Base-by-base conservation (phyloP, 2,888 invertebrate genomes). In the Parthenolecanium corni region DNA sequence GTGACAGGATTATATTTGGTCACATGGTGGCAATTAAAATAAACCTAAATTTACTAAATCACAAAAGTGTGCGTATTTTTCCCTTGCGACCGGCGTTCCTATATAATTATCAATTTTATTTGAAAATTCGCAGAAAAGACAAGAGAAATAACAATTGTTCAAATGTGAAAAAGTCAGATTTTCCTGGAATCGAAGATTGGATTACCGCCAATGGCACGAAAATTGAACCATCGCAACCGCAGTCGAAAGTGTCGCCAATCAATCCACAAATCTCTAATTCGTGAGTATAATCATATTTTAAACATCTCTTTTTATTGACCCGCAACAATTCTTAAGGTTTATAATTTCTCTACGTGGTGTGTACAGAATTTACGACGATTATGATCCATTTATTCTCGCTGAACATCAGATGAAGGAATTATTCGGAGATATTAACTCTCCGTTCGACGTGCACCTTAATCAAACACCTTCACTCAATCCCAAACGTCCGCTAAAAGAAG, bases 371-470 rank as follows among this genome's bases (percentile, higher is more conserved):
- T 54, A 57, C 31, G 53, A 53, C 38, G 44, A n/a, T n/a, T 87
- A 88, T 74, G 85, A 89, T 74, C 89, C 89, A 56, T 88, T 86
- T 74, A 75, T 82, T 68, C 82, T 83, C 68, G 89, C 89, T 52
- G 86, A 88, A 75, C 82, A 83, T 67, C 89, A 89, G 76, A 81
- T 89, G 76, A 83, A 84, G 75, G 87, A 89, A 71, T 79, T 89
- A 38, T 82, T 88, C 75, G 82, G 83, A 21, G 66, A 66, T n/a
- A 44, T 57, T 16, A 52, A 58, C 16, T 61, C 51, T 25, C 56
- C 63, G 40, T 57, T 53, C 25, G 62, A 64, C 16, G 53, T 57
- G 38, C 58, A 58, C 11, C 49, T 65, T 12, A 66, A 64, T 51
- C 23, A 23, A 31, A 56, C 38, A 9, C 38, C 21, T 6, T 54